Base-by-base conservation (phyloP, 2,888 invertebrate species). In the Macrosoma leucophasiata region DNA sequence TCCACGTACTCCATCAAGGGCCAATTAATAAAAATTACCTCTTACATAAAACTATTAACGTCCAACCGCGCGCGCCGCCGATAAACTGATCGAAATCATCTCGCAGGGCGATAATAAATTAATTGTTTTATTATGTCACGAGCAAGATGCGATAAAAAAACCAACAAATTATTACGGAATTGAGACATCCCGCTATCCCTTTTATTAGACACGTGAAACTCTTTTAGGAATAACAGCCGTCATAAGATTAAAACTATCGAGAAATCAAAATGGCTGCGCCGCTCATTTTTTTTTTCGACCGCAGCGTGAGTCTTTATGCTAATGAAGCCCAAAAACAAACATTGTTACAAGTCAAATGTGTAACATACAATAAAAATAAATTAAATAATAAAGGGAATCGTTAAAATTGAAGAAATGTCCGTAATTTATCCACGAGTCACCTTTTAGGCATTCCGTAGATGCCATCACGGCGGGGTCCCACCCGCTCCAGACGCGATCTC, bases 401-500 rank as follows among this genome's bases (percentile, higher is more conserved):
- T 84, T 84, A 84, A 84, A 84, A 84, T 76, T 73, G 72, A 79
- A 77, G 78, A 84, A 81, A 84, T 81, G 76, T 72, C 60, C 65
- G 82, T 84, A 82, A 84, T 84, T 82, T 84, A 84, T 84, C 77
- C 81, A 68, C 71, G 72, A 82, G 81, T 82, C 84, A 84, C 84
- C 84, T 84, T 79, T 81, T 75, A 71, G 68, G 75, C 78, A 84
- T 84, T 78, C 82, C 81, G 68, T 66, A 69, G 76, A 81, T 84
- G 71, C 81, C 81, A 57, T 61, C 82, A 57, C 82, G 68, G 63
- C 82, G 82, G 84, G 82, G 76, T 55, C 69, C 55, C 75, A 62
- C 55, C 58, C 65, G 72, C 73, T 77, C 71, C 76, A 74, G 79
- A 77, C 78, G 72, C 78, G 71, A 71, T 73, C 75, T 67, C 70